Evolutionary conservation across 2,888 invertebrate species (phyloP).

Genomic region (Lutraria lutraria): DNA sequence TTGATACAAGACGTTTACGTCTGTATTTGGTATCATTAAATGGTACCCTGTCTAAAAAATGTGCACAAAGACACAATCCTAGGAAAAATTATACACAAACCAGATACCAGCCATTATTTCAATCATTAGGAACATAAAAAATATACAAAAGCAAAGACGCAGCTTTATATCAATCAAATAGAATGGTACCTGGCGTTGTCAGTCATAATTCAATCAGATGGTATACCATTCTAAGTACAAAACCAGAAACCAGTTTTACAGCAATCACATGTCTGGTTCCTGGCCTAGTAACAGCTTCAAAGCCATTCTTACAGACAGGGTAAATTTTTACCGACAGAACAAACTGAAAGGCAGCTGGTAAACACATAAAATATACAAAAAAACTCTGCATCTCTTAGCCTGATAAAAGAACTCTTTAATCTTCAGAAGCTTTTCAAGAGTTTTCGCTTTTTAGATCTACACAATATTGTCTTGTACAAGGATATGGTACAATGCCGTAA

Average conservation of each 20-base stretch:
- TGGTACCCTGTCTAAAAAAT: neutral
- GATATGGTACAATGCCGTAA: neutral
- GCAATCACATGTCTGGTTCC: neutral
- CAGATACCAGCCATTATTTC: slow-evolving; percentile 23
- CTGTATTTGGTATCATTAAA: too few species aligned
- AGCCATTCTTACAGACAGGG: neutral
- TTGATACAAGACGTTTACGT: too few species aligned
- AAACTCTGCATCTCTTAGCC: neutral
- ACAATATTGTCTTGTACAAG: slow-evolving; percentile 1
- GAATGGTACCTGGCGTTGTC: slow-evolving; percentile 8
- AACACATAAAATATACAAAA: slow-evolving; percentile 46
- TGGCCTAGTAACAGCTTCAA: neutral
- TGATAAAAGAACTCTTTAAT: slow-evolving; percentile 31
- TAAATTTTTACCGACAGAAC: slow-evolving; percentile 29
- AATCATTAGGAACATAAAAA: slow-evolving; percentile 9
- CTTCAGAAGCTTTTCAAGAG: neutral
- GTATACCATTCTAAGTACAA: neutral
- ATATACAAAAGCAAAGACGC: neutral
- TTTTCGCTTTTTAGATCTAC: neutral
- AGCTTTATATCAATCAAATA: neutral
- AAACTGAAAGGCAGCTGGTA: slow-evolving; percentile 41
- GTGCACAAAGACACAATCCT: neutral
- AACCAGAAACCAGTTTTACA: neutral
- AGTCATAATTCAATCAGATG: slow-evolving; percentile 12
- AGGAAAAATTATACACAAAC: neutral